Conservation (phyloP, 2,113 vertebrate species). For the Melanerpes aurifrons region DNA sequence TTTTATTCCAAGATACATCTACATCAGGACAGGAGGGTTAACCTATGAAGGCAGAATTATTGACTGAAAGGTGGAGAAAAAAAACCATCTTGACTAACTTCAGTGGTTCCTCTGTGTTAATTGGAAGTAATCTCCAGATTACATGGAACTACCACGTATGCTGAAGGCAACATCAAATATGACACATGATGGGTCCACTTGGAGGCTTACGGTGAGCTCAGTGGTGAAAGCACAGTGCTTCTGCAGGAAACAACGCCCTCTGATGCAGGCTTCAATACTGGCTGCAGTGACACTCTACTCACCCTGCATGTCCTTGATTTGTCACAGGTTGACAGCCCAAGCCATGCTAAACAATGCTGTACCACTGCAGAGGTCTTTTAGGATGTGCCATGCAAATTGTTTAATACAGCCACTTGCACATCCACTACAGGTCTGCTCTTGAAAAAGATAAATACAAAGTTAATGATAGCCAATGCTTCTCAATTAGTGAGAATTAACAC, state of each 20-base stretch:
- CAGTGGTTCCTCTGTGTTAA: fast-evolving
- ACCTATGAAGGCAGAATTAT: neutral
- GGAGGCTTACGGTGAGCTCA: neutral
- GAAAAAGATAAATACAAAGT: neutral
- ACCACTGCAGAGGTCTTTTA: neutral
- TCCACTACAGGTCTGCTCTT: neutral
- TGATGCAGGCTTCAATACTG: neutral
- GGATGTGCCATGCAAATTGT: neutral
- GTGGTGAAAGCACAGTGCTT: neutral
- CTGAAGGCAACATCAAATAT: neutral
- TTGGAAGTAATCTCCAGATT: neutral
- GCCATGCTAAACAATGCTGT: neutral
- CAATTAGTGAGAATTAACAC: neutral
- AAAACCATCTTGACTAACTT: neutral
- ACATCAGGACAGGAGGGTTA: neutral
- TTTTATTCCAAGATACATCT: neutral
- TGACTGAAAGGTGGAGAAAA: neutral
- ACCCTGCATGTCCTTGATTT: neutral
- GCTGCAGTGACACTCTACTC: neutral
- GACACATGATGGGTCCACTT: neutral
- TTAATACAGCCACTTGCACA: neutral
- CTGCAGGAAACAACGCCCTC: neutral
- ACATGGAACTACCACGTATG: fast-evolving
- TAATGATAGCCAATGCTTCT: neutral
- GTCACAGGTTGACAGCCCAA: neutral